A percentile compares a stretch with the other conserved stretches of the same genome.
Conservation (phyloP, 2,888 invertebrate species). For the Phytoseiulus persimilis region DNA sequence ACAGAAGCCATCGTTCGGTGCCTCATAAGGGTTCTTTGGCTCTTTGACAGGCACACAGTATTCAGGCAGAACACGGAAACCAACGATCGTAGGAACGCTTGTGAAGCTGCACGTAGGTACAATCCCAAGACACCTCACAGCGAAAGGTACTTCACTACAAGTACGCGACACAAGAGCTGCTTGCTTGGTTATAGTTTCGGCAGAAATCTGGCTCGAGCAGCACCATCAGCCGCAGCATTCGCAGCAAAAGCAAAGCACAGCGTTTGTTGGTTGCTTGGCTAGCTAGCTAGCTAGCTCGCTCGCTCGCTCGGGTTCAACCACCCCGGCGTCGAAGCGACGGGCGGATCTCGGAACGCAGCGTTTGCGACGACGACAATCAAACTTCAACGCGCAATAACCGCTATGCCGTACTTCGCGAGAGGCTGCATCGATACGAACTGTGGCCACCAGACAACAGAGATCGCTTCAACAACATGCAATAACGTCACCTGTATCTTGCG, state of each 20-base stretch:
- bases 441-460: not conserved
- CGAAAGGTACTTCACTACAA: not conserved
- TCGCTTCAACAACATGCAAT: not conserved
- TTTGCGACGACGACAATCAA: not conserved
- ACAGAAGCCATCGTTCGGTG: not conserved
- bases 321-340: conserved; percentile 5
- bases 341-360: not conserved
- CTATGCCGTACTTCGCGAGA: not conserved
- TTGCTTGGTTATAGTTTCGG: not conserved
- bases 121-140: not conserved
- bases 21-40: not conserved
- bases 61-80: not conserved
- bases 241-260: not conserved
- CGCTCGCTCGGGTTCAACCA: conserved; percentile 5
- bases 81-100: not conserved
- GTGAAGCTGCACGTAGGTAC: not conserved
- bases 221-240: not conserved
- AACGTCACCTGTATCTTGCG: not conserved
- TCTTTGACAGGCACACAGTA: not conserved
- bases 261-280: not conserved
- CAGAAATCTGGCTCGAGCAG: not conserved
- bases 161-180: not conserved
- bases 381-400: not conserved
- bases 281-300: not conserved
- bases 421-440: not conserved